phyloP scores from a whole-genome alignment of 2,113 vertebrate genomes.

The Cyprinodon brontotheroides region DNA sequence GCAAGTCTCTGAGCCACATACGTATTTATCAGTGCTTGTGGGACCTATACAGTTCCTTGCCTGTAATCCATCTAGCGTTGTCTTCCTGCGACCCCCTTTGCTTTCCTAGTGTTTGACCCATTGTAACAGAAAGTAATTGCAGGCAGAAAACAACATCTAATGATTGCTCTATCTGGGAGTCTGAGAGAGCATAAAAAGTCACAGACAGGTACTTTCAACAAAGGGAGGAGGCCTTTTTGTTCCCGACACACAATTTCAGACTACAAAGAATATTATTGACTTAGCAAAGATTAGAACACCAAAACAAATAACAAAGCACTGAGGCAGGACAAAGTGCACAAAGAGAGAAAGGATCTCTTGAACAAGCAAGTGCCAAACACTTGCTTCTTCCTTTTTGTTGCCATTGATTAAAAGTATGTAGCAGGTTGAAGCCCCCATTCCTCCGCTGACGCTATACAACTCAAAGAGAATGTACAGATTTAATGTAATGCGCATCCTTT shows the following conservation, averaged over 20 bases:
- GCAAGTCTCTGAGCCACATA: conserved; percentile 67
- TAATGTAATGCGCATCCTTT: conserved; percentile 64
- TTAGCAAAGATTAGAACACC: conserved; percentile 83
- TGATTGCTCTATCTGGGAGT: conserved; percentile 82
- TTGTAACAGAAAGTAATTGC: conserved; percentile 83
- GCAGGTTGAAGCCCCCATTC: conserved; percentile 58
- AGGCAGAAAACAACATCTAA: conserved; percentile 84
- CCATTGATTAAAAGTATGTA: conserved; percentile 80
- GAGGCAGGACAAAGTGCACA: conserved; percentile 77
- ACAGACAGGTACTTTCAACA: conserved; percentile 81
- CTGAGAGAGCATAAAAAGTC: conserved; percentile 78
- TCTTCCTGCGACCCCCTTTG: conserved; percentile 62
- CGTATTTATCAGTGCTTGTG: conserved; percentile 77
- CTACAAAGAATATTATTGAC: conserved; percentile 88
- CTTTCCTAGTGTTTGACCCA: conserved; percentile 77
- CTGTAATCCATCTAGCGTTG: conserved; percentile 76
- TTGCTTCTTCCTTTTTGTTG: conserved; percentile 64
- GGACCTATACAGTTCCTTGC: conserved; percentile 68
- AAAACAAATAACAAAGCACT: conserved; percentile 82
- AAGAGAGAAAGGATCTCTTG: conserved; percentile 69
- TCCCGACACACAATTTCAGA: conserved; percentile 81
- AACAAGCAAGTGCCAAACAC: conserved; percentile 65
- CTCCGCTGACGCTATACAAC: conserved; percentile 48
- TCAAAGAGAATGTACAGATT: conserved; percentile 39
- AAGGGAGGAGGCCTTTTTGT: conserved; percentile 76